Evolutionary conservation across 2,797 vertebrate species (phyloP), one percentile per base, ranked within the genome.

Genomic region (Gymnoscopelus microlampas): DNA sequence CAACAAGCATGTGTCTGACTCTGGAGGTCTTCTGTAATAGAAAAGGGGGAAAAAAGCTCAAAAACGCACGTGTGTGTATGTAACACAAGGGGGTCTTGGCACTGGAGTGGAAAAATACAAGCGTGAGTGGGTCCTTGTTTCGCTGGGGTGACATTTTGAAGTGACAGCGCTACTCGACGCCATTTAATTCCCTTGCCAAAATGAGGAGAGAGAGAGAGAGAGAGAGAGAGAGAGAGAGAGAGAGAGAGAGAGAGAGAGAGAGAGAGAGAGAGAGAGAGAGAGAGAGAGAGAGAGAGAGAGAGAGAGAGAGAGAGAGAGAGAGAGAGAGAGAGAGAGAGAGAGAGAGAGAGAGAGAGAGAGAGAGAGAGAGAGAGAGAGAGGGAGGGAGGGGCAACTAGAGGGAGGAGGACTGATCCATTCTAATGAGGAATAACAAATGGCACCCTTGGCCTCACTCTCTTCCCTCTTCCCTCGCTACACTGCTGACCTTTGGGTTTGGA

Each of bases 401-500:
- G 13, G 51, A 29, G 60, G 77, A 74, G 71, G 85, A 85, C 77
- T 84, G 81, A 90, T 92, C 83, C 91, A 89, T 91, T 92, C 85
- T 92, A 91, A 92, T 93, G 89, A 94, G 89, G 86, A 92, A 91
- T 90, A 93, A 91, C 91, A 93, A 91, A 91, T 88, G 83, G 79
- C 81, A 76, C 73, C 71, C 79, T 81, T 86, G 85, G 83, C 88
- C 85, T 84, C 77, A 81, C 72, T 78, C 68, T 82, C 72, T 71
- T 80, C 75, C 54, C 81, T 82, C 53, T 76, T 60, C 71, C 78
- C 82, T 83, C 85, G 88, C 85, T 89, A 89, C 91, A 91, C 73
- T 74, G 63, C 81, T 94, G 93, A 94, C 93, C 93, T 95, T 94
- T 95, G 90, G 87, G 77, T 92, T 92, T 87, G 86, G 81, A 91